Evolutionary conservation across 2,797 vertebrate genomes (phyloP).

Genomic region (Atherinosoma microstoma): DNA sequence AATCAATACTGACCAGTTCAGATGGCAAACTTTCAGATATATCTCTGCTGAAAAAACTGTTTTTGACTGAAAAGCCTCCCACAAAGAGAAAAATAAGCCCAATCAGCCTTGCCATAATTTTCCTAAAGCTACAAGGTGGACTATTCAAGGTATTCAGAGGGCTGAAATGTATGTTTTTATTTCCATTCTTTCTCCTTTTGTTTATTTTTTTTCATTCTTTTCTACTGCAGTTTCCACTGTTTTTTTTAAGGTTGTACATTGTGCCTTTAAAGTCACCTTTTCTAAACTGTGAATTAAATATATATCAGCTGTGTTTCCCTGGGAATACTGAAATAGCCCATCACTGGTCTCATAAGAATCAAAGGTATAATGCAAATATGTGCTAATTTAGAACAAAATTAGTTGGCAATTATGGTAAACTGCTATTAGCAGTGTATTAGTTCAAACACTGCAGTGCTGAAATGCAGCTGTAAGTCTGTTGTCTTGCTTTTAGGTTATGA

Average conservation of each 20-base stretch:
- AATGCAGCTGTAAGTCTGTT: too few relatives aligned
- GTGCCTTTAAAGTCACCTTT: not conserved
- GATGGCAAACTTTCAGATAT: too few relatives aligned
- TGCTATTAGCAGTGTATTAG: too few relatives aligned
- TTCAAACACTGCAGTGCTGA: too few relatives aligned
- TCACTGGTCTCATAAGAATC: not conserved
- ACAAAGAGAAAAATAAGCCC: not conserved
- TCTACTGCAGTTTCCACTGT: not conserved
- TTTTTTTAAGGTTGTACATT: not conserved
- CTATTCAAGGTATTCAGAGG: not conserved
- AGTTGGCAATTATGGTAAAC: not conserved
- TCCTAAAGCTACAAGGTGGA: not conserved
- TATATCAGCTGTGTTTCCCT: not conserved
- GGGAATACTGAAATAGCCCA: not conserved
- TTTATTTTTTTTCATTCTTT: not conserved
- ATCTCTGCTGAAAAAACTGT: too few relatives aligned
- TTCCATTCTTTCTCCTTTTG: not conserved
- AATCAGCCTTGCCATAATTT: not conserved
- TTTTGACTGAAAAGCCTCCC: too few relatives aligned
- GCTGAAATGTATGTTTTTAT: not conserved
- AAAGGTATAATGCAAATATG: conserved; percentile 11
- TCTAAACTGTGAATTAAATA: not conserved
- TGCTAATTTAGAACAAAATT: conserved; percentile 18
- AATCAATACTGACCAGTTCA: too few relatives aligned
- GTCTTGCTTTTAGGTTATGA: too few relatives aligned